Evolutionary conservation across 1,140 invertebrate genomes (phyloP).

Genomic region (Trichomalopsis sarcophagae): DNA sequence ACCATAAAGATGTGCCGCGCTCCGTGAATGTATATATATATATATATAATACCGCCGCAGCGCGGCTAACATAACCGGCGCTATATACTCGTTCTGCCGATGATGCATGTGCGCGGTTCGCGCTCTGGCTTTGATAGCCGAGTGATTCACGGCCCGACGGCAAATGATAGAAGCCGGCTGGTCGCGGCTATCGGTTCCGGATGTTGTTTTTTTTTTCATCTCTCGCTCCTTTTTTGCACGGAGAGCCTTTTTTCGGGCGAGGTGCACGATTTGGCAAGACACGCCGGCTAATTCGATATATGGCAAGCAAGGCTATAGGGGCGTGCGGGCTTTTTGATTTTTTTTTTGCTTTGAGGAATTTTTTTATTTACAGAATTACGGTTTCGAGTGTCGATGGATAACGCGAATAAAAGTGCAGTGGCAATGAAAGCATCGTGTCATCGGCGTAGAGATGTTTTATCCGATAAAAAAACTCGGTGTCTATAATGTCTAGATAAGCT

Average conservation of each 20-base stretch:
- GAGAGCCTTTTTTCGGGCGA: background rate
- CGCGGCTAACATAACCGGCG: conserved; percentile 1
- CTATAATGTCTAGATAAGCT: too few species aligned
- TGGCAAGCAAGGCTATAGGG: background rate
- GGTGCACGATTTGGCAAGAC: too few species aligned
- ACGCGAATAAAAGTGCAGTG: too few species aligned
- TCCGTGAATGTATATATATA: background rate
- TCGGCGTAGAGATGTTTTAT: too few species aligned
- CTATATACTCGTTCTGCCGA: conserved; percentile 3
- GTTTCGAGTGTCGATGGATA: too few species aligned
- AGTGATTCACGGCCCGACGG: conserved; percentile 26
- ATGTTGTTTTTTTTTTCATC: background rate
- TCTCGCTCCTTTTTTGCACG: background rate
- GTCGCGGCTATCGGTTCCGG: background rate
- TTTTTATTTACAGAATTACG: too few species aligned
- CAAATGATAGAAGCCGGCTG: background rate
- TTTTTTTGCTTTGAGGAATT: too few species aligned
- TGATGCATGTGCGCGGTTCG: conserved; percentile 38
- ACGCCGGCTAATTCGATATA: too few species aligned
- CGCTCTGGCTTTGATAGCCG: conserved; percentile 28
- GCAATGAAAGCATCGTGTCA: too few species aligned
- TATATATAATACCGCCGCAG: background rate
- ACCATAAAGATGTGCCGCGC: conserved; percentile 57
- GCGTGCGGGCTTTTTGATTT: too few species aligned
- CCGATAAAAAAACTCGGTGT: too few species aligned